These are phyloP conservation scores for Paguma larvata DNA, from an alignment of 2,797 vertebrate species.

Conservation along the genomic window DNA sequence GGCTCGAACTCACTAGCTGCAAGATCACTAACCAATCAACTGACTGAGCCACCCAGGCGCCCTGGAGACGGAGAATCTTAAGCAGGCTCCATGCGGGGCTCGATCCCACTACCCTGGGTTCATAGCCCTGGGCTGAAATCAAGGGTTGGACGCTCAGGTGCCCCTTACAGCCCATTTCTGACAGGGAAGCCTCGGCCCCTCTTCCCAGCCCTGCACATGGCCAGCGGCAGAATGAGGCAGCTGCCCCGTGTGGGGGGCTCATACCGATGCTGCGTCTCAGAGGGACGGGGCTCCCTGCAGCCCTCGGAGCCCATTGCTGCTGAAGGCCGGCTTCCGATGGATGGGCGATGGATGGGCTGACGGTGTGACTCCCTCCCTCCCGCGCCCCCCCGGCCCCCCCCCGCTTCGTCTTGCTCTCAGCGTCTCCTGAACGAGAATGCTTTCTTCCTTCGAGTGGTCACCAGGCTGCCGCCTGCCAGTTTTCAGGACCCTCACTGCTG, in stretches of 20 bases:
- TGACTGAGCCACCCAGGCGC: no score
- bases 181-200: background rate
- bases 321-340: background rate
- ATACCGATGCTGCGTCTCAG: accelerated
- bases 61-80: no score
- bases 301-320: background rate
- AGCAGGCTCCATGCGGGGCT: no score
- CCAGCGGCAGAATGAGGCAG: background rate
- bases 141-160: no score
- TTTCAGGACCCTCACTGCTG: conserved; percentile 68
- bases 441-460: conserved; percentile 69
- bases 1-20: no score
- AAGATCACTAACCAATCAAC: no score
- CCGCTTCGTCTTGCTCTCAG: background rate
- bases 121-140: no score
- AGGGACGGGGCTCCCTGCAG: background rate
- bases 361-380: background rate
- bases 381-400: background rate
- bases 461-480: conserved; percentile 39
- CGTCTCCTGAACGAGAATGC: conserved; percentile 20
- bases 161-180: background rate
- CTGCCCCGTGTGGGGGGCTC: accelerated
- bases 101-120: no score
- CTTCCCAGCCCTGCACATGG: background rate
- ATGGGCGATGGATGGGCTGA: no score